A percentile compares a stretch with the other conserved stretches of the same genome.
phyloP scores from a whole-genome alignment of 1,140 invertebrate genomes.

The Acromyrmex heyeri region DNA sequence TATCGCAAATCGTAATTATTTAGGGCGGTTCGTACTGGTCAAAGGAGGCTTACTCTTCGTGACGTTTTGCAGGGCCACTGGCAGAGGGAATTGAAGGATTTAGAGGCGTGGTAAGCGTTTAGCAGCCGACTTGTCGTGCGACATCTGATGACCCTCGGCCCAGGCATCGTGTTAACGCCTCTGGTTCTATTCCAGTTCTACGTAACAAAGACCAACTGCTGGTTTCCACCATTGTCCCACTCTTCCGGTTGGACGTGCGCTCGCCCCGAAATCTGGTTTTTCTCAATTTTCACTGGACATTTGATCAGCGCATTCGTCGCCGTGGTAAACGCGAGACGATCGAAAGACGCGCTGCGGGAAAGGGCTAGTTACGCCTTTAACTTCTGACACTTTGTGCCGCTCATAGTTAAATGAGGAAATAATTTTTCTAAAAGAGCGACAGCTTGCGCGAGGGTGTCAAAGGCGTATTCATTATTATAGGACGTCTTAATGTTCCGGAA shows the following conservation, averaged over 20 bases:
- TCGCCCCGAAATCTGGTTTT: slow-evolving; percentile 63
- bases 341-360: slow-evolving; percentile 51
- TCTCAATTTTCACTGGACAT: slow-evolving; percentile 65
- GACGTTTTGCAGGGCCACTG: neutral
- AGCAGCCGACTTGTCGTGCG: slow-evolving; percentile 52
- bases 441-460: neutral
- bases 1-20: slow-evolving; percentile 1
- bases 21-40: neutral
- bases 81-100: slow-evolving; percentile 58
- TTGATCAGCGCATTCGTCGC: slow-evolving; percentile 56
- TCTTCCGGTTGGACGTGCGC: slow-evolving; percentile 77
- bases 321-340: slow-evolving; percentile 9
- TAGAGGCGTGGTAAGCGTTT: slow-evolving; percentile 75
- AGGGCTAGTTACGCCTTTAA: slow-evolving; percentile 66
- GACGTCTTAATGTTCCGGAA: slow-evolving; percentile 63
- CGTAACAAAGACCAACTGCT: slow-evolving; percentile 76
- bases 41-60: neutral
- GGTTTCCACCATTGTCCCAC: slow-evolving; percentile 71
- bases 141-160: slow-evolving; percentile 36
- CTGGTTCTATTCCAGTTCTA: slow-evolving; percentile 67
- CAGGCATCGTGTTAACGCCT: slow-evolving; percentile 76
- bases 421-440: slow-evolving; percentile 58
- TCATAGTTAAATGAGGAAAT: slow-evolving; percentile 64
- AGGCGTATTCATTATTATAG: slow-evolving; percentile 50
- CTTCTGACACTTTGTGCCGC: neutral